A percentile compares a stretch with the other conserved stretches of the same genome.
Conservation (phyloP, 1,140 invertebrate genomes). For the Macrotrachela quadricornifera region DNA sequence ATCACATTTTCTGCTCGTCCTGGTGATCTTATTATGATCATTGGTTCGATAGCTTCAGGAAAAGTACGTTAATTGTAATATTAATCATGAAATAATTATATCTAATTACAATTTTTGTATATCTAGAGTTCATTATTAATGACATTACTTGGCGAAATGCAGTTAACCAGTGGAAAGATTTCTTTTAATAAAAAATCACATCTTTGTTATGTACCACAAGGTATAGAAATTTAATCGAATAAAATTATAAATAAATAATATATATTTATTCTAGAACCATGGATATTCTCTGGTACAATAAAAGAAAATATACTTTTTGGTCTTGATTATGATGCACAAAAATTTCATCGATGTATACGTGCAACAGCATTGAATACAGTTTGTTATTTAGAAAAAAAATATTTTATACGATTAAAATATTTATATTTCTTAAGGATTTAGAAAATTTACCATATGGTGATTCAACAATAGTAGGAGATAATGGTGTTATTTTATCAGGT, state of each 20-base stretch:
- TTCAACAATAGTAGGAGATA: slow-evolving; percentile 63
- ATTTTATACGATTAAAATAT: not conserved
- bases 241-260: too few species aligned
- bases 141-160: slow-evolving; percentile 2
- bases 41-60: slow-evolving; percentile 3
- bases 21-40: slow-evolving; percentile 32
- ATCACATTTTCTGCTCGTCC: slow-evolving; percentile 21
- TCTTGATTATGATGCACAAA: not conserved
- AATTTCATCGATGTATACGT: not conserved
- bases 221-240: too few species aligned
- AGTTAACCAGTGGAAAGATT: not conserved
- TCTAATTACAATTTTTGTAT: too few species aligned
- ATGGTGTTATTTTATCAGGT: slow-evolving; percentile 60
- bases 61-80: not conserved
- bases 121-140: not conserved
- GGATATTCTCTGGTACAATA: slow-evolving; percentile 8
- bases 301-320: slow-evolving; percentile 9
- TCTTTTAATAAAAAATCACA: not conserved
- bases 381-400: not conserved
- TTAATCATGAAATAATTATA: too few species aligned
- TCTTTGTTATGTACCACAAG: slow-evolving; percentile 7
- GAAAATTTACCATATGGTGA: slow-evolving; percentile 53
- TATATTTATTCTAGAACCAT: not conserved
- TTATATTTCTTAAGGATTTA: slow-evolving; percentile 38
- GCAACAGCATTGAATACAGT: too few species aligned